phyloP scores from a whole-genome alignment of 2,888 invertebrate genomes.

The Nomada hirtipes region DNA sequence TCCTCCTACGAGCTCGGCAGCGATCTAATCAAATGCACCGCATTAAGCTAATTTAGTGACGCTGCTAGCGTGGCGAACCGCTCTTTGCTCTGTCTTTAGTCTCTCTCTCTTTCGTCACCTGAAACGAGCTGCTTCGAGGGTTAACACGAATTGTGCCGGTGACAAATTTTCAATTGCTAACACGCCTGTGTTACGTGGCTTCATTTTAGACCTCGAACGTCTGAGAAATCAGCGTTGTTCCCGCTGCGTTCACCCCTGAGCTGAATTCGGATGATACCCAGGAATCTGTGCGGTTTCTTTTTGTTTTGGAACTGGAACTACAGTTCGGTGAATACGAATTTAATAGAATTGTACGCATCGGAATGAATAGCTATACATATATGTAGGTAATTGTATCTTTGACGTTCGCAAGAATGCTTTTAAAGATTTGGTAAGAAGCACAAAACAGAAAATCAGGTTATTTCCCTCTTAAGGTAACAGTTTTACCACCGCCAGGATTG shows the following conservation, averaged over 20 bases:
- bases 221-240: conserved; percentile 22
- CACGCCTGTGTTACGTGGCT: conserved; percentile 13
- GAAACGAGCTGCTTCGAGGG: conserved; percentile 59
- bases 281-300: too few species aligned
- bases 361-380: too few species aligned
- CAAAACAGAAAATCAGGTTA: too few species aligned
- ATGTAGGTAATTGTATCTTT: too few species aligned
- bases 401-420: too few species aligned
- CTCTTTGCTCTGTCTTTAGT: conserved; percentile 40
- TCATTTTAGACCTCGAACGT: conserved; percentile 13
- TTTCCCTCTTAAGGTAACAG: too few species aligned
- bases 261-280: neutral
- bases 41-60: conserved; percentile 80
- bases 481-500: too few species aligned
- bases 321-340: too few species aligned
- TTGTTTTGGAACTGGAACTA: too few species aligned
- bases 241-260: neutral
- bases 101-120: conserved; percentile 38
- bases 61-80: conserved; percentile 75
- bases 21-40: conserved; percentile 82
- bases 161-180: conserved; percentile 68
- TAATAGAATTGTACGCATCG: too few species aligned
- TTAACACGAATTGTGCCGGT: conserved; percentile 61
- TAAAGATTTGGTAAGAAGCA: too few species aligned
- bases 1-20: conserved; percentile 62